Evolutionary conservation across 2,113 vertebrate genomes (phyloP).

Genomic region (Labrus mixtus): DNA sequence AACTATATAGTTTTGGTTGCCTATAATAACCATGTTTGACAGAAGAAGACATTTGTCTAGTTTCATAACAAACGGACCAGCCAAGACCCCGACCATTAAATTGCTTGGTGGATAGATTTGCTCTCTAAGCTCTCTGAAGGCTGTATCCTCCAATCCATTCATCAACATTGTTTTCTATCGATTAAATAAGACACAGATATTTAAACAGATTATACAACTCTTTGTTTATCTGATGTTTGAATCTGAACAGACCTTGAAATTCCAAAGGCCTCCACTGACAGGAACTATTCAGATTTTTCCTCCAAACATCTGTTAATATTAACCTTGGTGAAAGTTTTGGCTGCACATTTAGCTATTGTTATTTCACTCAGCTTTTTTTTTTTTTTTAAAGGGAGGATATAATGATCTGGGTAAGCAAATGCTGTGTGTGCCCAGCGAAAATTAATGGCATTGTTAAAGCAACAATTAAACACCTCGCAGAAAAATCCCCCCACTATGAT

Average conservation of each 20-base stretch:
- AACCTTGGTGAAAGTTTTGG: slow-evolving; percentile 60
- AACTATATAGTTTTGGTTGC: slow-evolving; percentile 32
- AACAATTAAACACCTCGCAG: slow-evolving; percentile 49
- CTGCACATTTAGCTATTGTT: slow-evolving; percentile 44
- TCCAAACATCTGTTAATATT: slow-evolving; percentile 71
- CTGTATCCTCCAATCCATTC: slow-evolving; percentile 41
- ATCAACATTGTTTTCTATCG: slow-evolving; percentile 39
- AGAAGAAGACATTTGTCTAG: slow-evolving; percentile 38
- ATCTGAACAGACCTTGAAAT: slow-evolving; percentile 58
- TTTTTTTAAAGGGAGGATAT: slow-evolving; percentile 30
- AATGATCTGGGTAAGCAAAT: slow-evolving; percentile 47
- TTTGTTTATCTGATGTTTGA: slow-evolving; percentile 56
- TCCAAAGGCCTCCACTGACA: slow-evolving; percentile 53
- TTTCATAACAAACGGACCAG: slow-evolving; percentile 41
- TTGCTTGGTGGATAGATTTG: slow-evolving; percentile 57
- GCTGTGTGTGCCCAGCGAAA: slow-evolving; percentile 1
- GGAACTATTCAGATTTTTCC: slow-evolving; percentile 35
- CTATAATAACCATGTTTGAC: slow-evolving; percentile 57
- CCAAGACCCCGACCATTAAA: slow-evolving; percentile 45
- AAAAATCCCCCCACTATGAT: neutral
- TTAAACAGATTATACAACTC: slow-evolving; percentile 37
- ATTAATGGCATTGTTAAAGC: slow-evolving; percentile 41
- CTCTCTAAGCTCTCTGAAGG: slow-evolving; percentile 40
- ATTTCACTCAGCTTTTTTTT: slow-evolving; percentile 40
- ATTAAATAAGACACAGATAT: slow-evolving; percentile 37